Evolutionary conservation across 92 coral and sea anemone genomes (phyloP), one percentile per base, ranked within the genome.

Genomic region (Metridium senile): DNA sequence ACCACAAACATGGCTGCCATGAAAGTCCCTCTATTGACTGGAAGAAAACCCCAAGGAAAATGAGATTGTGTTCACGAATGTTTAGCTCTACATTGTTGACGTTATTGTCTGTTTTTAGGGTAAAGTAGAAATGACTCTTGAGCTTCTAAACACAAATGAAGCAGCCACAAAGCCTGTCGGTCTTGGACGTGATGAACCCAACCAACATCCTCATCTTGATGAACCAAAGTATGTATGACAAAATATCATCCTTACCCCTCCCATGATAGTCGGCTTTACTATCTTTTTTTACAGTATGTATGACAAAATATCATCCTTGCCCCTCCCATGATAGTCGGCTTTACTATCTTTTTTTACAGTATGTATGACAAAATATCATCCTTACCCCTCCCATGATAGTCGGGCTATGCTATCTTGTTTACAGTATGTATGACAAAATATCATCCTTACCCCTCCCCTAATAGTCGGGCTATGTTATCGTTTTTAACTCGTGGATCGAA

Each of bases 121-220:
- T 30, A 96, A 96, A 71, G 84, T 96, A 23, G 99, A 96, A 80
- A 89, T 96, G 91, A 96, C 99, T 2, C 22, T 96, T 33, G 99
- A 96, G 67, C 57, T 96, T 2, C 91, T 96, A 1, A 71, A 71
- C 9, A 77, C 86, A 9, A 76, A 56, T 9, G 97, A 96, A 59
- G 86, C 91, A 0, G 81, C 81, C 2, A 79, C 77, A 21, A 96
- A 88, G 74, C 99, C 99, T 28, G 88, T 93, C 20, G 97, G 91
- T 39, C 74, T 89, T 59, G 99, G 93, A 52, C 93, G 97, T 18
- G 99, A 96, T 17, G 99, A 96, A 54, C 99, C 99, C 30, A 96
- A 96, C 72, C 89, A 86, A 68, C 74, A 96, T 45, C 99, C 99
- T 13, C 83, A 82, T 13, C 91, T 96, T 10, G 87, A 86, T 45